Conservation (phyloP, 2,113 vertebrate genomes). For the Lipophrys pholis region DNA sequence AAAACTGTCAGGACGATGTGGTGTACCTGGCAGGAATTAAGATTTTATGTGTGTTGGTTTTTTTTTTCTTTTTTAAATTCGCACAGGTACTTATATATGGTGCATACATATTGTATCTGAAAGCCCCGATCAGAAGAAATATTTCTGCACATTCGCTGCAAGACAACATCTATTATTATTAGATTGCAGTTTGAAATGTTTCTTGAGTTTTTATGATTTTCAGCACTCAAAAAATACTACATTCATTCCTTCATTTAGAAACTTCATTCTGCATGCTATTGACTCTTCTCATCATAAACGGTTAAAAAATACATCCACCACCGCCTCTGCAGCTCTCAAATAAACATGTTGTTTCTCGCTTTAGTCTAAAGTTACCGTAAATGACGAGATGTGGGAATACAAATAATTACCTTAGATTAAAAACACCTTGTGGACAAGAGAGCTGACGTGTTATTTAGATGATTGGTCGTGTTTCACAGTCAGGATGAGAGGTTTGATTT, state of each 20-base stretch:
- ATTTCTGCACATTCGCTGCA: too few species aligned
- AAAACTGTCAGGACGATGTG: conserved; percentile 29
- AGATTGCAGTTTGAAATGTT: background rate
- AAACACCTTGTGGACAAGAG: conserved; percentile 22
- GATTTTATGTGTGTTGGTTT: background rate
- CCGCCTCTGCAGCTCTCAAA: background rate
- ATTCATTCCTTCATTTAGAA: background rate
- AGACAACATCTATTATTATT: too few species aligned
- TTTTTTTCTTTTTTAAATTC: too few species aligned
- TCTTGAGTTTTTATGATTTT: conserved; percentile 6
- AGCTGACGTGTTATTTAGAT: conserved; percentile 31
- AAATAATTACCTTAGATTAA: conserved; percentile 20
- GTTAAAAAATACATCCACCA: background rate
- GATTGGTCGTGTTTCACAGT: conserved; percentile 42
- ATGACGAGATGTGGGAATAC: conserved; percentile 19
- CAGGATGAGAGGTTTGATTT: conserved; percentile 36
- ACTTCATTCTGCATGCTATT: background rate
- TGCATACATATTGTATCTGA: too few species aligned
- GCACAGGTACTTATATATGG: too few species aligned
- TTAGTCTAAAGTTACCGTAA: background rate
- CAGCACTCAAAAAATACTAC: background rate
- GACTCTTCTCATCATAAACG: background rate
- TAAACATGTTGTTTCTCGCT: background rate
- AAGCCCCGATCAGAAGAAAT: too few species aligned
- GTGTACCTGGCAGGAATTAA: conserved; percentile 15